phyloP scores from a whole-genome alignment of 2,113 vertebrate genomes.

The Probosciger aterrimus region DNA sequence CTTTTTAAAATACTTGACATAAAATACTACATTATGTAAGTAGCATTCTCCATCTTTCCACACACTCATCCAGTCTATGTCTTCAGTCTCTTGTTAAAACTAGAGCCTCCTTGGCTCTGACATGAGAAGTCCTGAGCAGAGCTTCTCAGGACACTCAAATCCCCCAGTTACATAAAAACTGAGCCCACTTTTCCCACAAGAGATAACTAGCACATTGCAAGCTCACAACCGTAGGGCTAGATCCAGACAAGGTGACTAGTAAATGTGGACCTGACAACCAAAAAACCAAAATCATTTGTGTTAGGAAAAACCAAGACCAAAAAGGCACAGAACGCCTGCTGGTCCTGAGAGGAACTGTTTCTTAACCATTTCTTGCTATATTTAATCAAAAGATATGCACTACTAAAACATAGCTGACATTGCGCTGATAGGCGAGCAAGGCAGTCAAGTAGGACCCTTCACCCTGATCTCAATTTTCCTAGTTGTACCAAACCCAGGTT shows the following conservation, averaged over 20 bases:
- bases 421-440: neutral
- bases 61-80: fast-evolving
- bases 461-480: neutral
- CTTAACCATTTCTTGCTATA: neutral
- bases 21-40: neutral
- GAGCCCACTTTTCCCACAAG: neutral
- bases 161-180: neutral
- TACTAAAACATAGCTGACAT: neutral
- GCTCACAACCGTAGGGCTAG: neutral
- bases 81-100: neutral
- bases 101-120: neutral
- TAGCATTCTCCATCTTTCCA: neutral
- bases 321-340: neutral
- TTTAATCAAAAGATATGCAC: neutral
- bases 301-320: neutral
- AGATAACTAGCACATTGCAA: neutral
- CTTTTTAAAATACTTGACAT: neutral
- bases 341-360: neutral
- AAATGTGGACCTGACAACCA: neutral
- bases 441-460: neutral
- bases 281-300: neutral
- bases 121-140: neutral
- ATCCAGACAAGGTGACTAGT: neutral
- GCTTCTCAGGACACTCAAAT: neutral
- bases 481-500: neutral